Evolutionary conservation across 1,140 invertebrate species (phyloP).

Genomic region (Trachymyrmex cornetzi): DNA sequence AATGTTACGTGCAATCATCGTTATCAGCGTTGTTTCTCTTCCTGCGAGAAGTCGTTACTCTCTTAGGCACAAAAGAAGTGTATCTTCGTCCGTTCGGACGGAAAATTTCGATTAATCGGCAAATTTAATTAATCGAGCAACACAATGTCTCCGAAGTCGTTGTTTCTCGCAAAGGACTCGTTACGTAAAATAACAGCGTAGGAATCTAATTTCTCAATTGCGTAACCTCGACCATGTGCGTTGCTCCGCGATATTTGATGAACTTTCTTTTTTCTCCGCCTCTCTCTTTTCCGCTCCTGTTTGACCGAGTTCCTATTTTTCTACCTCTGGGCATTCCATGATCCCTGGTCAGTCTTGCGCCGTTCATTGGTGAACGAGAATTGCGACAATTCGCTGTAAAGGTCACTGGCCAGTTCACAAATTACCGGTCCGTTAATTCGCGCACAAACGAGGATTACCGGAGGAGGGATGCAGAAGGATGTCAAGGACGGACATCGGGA

Average conservation of each 20-base stretch:
- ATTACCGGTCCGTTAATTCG: slow-evolving; percentile 66
- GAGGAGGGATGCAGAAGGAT: slow-evolving; percentile 73
- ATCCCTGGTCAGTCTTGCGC: neutral
- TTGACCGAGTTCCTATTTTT: neutral
- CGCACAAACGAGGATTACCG: slow-evolving; percentile 38
- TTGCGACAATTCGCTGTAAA: slow-evolving; percentile 56
- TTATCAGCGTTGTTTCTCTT: neutral
- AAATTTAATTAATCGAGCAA: slow-evolving; percentile 7
- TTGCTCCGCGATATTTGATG: slow-evolving; percentile 54
- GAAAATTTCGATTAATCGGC: slow-evolving; percentile 10
- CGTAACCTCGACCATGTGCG: slow-evolving; percentile 40
- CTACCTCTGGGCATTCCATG: neutral
- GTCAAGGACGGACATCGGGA: slow-evolving; percentile 81
- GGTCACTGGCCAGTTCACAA: slow-evolving; percentile 67
- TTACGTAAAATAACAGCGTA: slow-evolving; percentile 69
- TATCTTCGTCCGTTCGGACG: neutral
- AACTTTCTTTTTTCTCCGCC: slow-evolving; percentile 66
- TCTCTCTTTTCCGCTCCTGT: neutral
- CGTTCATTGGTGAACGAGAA: slow-evolving; percentile 21
- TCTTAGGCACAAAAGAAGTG: neutral
- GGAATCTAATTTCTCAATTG: slow-evolving; percentile 72
- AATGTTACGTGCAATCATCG: neutral
- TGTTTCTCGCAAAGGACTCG: slow-evolving; percentile 56
- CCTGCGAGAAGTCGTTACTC: slow-evolving; percentile 8
- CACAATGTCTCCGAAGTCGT: slow-evolving; percentile 24